A percentile compares a stretch with the other conserved stretches of the same genome.
Evolutionary conservation across 2,888 invertebrate species (phyloP).

Genomic region (Labia minor): DNA sequence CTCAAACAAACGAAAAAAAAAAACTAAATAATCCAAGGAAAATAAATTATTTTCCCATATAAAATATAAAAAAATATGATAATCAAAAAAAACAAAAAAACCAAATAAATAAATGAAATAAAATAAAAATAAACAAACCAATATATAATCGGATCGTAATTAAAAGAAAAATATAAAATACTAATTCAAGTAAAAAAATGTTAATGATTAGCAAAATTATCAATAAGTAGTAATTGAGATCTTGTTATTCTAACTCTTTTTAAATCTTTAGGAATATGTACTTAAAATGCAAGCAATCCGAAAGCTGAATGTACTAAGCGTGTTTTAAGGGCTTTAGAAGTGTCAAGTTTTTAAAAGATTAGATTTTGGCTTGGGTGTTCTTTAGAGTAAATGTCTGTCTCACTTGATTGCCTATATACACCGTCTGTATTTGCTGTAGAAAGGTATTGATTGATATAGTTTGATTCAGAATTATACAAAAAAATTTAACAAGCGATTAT

Average conservation of each 20-base stretch:
- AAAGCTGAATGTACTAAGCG: not conserved
- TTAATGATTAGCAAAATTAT: not conserved
- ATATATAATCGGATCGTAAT: not conserved
- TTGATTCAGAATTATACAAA: slow-evolving; percentile 1
- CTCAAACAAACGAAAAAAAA: no score
- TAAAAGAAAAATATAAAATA: no score
- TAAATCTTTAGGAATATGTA: not conserved
- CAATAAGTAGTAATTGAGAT: not conserved
- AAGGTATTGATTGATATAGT: not conserved
- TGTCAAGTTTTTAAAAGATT: not conserved
- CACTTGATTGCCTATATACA: not conserved
- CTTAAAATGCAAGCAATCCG: not conserved
- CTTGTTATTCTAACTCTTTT: not conserved
- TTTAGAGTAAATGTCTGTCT: not conserved
- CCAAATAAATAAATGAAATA: not conserved
- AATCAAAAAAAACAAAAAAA: not conserved
- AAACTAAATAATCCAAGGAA: not conserved
- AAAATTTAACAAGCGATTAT: no score
- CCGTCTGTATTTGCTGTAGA: not conserved
- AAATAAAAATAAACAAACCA: not conserved
- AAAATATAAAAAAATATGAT: not conserved
- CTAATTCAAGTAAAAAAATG: no score
- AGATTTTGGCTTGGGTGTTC: not conserved
- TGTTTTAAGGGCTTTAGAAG: not conserved
- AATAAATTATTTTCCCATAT: not conserved